Base-by-base conservation (phyloP, 2,113 vertebrate species). In the Acanthochromis polyacanthus region DNA sequence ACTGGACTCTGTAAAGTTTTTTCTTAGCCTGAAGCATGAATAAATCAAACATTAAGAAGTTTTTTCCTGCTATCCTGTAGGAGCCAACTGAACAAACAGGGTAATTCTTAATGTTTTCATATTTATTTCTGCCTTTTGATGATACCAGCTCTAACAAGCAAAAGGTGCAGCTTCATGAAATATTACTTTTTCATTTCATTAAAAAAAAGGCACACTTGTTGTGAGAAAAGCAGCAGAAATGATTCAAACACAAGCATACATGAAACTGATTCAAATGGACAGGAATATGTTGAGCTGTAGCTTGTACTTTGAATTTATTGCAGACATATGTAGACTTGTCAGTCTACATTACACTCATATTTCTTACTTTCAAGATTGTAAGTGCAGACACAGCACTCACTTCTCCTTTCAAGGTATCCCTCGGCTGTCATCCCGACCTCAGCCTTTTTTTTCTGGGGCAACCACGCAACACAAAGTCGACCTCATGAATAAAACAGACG, bases 281-380 rank as follows among this genome's bases (percentile, higher is more conserved):
- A 82, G 43, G 81, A 70, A 80, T 61, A 80, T 67, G 48, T 85
- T 77, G 23, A 71, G 79, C 32, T 36, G 32, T 66, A 32, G 79
- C 85, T 88, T 91, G 82, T 63, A 86, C 88, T 83, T 88, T 78
- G 12, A 81, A 92, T 93, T 92, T 93, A 92, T 93, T 93, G 58
- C 73, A 84, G 81, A 91, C 81, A 85, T 36, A 75, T 83, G 85
- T 86, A 79, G 80, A 32, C 85, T 68, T 81, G 63, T 87, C 72
- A 77, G 79, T 87, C 82, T 85, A 88, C 82, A 87, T 84, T 63
- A 79, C 85, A 80, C 32, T 71, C 80, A 81, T 72, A 22, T 74
- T 64, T 56, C 48, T 80, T 59, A 74, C 84, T 81, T 83, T 91
- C 80, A 69, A 59, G 23, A 19, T 36, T 62, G 19, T 59, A 77